Evolutionary conservation across 2,113 vertebrate genomes (phyloP).

Genomic region (Formicarius rufipectus): DNA sequence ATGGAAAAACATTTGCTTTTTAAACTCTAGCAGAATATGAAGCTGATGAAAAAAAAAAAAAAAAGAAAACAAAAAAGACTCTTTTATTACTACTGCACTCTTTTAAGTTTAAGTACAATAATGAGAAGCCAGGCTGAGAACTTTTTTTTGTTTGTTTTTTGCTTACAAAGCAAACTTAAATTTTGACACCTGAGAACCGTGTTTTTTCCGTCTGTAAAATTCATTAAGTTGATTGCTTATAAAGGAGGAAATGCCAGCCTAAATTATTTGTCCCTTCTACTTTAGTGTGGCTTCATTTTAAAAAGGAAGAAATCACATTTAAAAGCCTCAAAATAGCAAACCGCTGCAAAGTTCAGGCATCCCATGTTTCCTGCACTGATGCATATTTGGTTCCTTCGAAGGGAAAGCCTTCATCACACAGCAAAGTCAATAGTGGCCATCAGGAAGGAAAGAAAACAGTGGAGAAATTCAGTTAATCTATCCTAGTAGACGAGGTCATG

Average conservation of each 20-base stretch:
- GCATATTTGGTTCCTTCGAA: background rate
- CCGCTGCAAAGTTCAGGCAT: background rate
- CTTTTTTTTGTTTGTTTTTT: background rate
- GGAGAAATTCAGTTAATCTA: constrained; percentile 66
- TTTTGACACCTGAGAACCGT: background rate
- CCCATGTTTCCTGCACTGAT: background rate
- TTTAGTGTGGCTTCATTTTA: background rate
- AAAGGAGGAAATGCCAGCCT: background rate
- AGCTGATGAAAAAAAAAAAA: background rate
- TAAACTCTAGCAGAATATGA: background rate
- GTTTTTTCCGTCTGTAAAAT: constrained; percentile 19
- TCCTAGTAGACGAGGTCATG: constrained; percentile 61
- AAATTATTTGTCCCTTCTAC: background rate
- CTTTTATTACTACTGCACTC: background rate
- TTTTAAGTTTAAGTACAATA: background rate
- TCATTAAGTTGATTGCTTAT: background rate
- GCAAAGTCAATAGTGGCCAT: constrained; percentile 49
- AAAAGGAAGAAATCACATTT: background rate
- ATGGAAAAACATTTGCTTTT: background rate
- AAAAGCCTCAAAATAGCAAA: background rate
- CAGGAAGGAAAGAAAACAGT: constrained; percentile 67
- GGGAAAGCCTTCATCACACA: background rate
- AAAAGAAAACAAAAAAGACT: background rate
- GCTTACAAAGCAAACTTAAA: background rate
- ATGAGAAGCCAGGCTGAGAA: background rate